These are phyloP conservation scores for Nemotelus pantherinus DNA, from an alignment of 2,888 invertebrate genomes.

Conservation along the genomic window DNA sequence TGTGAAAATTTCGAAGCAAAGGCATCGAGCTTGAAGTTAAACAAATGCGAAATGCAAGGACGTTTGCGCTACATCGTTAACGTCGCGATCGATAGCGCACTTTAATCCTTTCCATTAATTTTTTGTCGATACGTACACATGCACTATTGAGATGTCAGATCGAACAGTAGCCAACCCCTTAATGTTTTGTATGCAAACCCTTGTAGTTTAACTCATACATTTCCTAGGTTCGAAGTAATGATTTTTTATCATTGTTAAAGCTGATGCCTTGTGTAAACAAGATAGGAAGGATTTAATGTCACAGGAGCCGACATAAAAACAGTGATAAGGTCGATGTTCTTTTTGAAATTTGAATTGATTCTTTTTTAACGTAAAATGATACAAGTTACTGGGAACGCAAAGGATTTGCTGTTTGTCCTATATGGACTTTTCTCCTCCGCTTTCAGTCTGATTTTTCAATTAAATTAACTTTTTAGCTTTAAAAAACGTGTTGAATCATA, in stretches of 20 bases:
- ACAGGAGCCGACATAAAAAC: conserved; percentile 28
- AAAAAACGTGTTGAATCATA: no score
- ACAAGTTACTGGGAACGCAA: no score
- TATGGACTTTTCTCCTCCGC: no score
- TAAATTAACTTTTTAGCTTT: no score
- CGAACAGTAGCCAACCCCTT: conserved; percentile 43
- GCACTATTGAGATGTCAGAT: conserved; percentile 46
- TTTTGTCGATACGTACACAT: conserved; percentile 7
- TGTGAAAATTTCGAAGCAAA: conserved; percentile 36
- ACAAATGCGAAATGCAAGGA: neutral
- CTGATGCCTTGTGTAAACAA: conserved; percentile 41
- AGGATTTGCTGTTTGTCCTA: no score
- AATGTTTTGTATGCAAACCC: conserved; percentile 39
- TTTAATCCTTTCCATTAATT: conserved; percentile 43
- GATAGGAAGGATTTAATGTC: conserved; percentile 36
- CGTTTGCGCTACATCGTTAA: conserved; percentile 16
- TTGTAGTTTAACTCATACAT: conserved; percentile 8
- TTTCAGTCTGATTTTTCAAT: no score
- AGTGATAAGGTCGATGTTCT: conserved; percentile 22
- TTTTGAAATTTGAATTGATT: conserved; percentile 9
- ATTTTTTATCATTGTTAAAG: conserved; percentile 24
- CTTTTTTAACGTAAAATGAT: no score
- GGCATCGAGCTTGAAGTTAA: neutral
- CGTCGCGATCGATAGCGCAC: conserved; percentile 34
- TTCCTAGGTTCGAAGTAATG: neutral